Conservation (phyloP, 1,140 invertebrate species). For the Caerostris extrusa region DNA sequence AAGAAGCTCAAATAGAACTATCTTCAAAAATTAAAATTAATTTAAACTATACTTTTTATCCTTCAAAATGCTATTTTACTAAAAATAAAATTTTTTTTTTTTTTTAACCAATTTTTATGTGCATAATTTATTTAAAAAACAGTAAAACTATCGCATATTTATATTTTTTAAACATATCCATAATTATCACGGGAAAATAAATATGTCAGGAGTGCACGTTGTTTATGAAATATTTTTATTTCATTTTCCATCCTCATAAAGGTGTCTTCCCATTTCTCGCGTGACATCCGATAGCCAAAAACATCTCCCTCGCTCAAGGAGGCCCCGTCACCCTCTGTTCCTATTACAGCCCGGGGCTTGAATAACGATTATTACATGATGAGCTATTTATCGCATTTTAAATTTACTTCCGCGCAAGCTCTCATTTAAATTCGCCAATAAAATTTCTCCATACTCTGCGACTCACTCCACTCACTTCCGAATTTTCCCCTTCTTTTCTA, state of each 20-base stretch:
- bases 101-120: too few species aligned
- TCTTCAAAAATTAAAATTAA: too few species aligned
- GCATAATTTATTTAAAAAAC: too few species aligned
- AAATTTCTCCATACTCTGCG: slow-evolving; percentile 28
- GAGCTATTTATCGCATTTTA: slow-evolving; percentile 74
- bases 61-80: too few species aligned
- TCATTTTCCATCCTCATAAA: not conserved
- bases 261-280: not conserved
- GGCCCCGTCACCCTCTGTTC: slow-evolving; percentile 28
- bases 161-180: not conserved
- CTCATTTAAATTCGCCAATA: slow-evolving; percentile 75
- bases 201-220: not conserved
- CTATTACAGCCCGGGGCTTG: slow-evolving; percentile 46
- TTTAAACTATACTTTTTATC: too few species aligned
- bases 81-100: too few species aligned
- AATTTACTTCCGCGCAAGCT: slow-evolving; percentile 60
- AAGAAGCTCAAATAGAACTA: too few species aligned
- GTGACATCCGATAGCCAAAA: not conserved
- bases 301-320: not conserved
- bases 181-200: not conserved
- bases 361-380: slow-evolving; percentile 76
- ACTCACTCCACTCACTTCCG: not conserved
- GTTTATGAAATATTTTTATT: not conserved
- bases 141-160: too few species aligned
- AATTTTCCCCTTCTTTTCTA: not conserved